Conservation (phyloP, 1,140 invertebrate genomes). For the Homalodisca vitripennis region DNA sequence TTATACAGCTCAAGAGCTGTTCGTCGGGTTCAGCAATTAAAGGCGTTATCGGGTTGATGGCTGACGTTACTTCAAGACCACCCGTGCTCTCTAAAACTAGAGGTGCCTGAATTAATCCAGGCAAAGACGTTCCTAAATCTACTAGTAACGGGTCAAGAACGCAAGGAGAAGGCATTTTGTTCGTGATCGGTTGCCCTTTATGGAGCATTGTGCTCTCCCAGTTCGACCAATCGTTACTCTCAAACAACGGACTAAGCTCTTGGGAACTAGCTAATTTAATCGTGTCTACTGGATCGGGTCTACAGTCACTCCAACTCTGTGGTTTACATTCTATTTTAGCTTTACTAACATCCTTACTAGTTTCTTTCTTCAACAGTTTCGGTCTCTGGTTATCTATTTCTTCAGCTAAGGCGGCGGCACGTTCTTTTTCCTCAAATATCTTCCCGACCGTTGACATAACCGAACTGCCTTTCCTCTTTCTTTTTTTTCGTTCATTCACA, state of each 20-base stretch:
- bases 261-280: constrained; percentile 7
- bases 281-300: constrained; percentile 13
- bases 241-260: constrained; percentile 18
- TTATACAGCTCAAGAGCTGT: constrained; percentile 47
- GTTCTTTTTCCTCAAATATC: constrained; percentile 76
- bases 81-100: constrained; percentile 53
- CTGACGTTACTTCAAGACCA: constrained; percentile 61
- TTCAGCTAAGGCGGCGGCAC: constrained; percentile 58
- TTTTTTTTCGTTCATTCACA: constrained; percentile 54
- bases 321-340: not conserved
- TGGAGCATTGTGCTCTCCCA: not conserved
- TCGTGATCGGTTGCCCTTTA: constrained; percentile 42
- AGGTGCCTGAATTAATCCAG: constrained; percentile 46
- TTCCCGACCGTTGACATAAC: constrained; percentile 56
- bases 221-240: constrained; percentile 38
- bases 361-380: constrained; percentile 35
- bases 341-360: not conserved
- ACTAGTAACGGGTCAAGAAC: constrained; percentile 53
- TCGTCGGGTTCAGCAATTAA: constrained; percentile 54
- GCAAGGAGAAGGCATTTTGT: constrained; percentile 54
- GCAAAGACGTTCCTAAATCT: constrained; percentile 43
- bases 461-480: constrained; percentile 55
- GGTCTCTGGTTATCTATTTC: constrained; percentile 45
- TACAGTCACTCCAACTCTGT: constrained; percentile 26
- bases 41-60: constrained; percentile 59